Evolutionary conservation across 2,797 vertebrate genomes (phyloP).

Genomic region (Pipistrellus pipistrellus): DNA sequence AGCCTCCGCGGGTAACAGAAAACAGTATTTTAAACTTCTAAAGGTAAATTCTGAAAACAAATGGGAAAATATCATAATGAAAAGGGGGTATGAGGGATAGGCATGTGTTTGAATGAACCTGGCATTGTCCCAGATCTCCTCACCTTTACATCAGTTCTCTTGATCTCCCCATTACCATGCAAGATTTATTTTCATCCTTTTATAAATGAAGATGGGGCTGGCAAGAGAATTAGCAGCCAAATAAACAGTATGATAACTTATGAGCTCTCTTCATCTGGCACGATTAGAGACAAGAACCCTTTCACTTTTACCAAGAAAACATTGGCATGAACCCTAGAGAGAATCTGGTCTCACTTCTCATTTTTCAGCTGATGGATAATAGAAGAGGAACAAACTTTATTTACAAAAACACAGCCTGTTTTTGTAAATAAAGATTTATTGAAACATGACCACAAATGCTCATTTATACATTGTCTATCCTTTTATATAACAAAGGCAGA

Average conservation of each 20-base stretch:
- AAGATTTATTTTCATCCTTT: constrained; percentile 15
- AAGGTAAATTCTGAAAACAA: constrained; percentile 59
- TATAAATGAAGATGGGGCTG: constrained; percentile 9
- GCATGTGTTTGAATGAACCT: neutral
- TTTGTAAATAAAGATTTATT: constrained; percentile 67
- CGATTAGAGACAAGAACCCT: neutral
- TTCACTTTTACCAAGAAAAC: constrained; percentile 13
- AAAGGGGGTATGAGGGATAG: neutral
- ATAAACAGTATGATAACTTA: neutral
- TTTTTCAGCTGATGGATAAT: constrained; percentile 16
- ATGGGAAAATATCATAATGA: neutral
- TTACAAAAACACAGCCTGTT: neutral
- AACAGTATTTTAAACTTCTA: constrained; percentile 2
- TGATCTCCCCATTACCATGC: neutral
- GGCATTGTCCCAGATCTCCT: neutral
- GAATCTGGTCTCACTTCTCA: neutral
- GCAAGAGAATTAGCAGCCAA: constrained; percentile 41
- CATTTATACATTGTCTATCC: neutral
- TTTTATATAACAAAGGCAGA: constrained; percentile 26
- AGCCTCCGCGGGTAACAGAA: neutral
- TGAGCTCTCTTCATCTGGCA: neutral
- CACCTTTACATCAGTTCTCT: constrained; percentile 27
- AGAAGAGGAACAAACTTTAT: neutral
- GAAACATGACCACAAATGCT: neutral
- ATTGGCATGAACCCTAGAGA: neutral